Base-by-base conservation (phyloP, 2,797 vertebrate genomes). In the Poecilia velifera region DNA sequence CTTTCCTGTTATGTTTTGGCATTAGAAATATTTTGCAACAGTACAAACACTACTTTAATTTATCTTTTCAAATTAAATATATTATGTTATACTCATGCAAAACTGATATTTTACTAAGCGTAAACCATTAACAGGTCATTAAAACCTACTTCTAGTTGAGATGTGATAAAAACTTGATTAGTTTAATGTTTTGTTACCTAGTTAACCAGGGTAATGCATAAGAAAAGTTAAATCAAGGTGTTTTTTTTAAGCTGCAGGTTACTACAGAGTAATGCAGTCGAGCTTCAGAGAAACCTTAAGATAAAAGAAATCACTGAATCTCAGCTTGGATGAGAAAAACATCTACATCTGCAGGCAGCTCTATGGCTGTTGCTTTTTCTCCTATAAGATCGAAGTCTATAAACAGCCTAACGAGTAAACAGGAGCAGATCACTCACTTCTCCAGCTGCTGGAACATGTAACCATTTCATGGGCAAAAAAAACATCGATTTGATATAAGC, bases 381-480 rank as follows among this genome's bases (percentile, higher is more conserved):
- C 51, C 64, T 1, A 25, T 13, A 41, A 86, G 83, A 87, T 79
- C 53, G 81, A 57, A 87, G 83, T 62, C 45, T 57, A 76, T 89
- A 89, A 90, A 92, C 87, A 89, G 76, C 39, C 77, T 16, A 84
- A 77, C 0, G 14, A 72, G 73, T 79, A 82, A 84, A 87, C 78
- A 87, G 16, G 1, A 86, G 81, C 76, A 14, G 72, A 86, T 90
- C 90, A 88, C 87, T 91, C 86, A 85, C 84, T 80, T 77, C 4
- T 53, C 72, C 81, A 62, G 85, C 83, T 79, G 80, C 83, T 76
- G 82, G 83, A 85, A 77, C 77, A 83, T 74, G 88, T 84, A 73
- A 90, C 92, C 87, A 87, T 90, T 90, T 91, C 81, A 91, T 85
- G 71, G n/a, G 53, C 79, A 81, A 84, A 85, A 18, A 18, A 79